phyloP scores from a whole-genome alignment of 2,797 vertebrate genomes.

The Pteronotus mesoamericanus region DNA sequence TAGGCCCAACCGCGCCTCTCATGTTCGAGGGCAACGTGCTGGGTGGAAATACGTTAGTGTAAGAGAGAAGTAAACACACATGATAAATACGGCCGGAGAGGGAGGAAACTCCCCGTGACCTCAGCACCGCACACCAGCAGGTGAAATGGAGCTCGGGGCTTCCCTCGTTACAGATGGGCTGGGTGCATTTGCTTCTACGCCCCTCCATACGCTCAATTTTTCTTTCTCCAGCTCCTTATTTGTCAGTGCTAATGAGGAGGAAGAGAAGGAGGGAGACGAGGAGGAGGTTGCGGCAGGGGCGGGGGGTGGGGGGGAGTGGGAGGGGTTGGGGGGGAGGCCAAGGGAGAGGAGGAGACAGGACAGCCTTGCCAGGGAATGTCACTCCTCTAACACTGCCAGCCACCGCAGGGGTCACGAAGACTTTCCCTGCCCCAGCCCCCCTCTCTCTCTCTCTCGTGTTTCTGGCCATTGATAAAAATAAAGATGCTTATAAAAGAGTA shows the following conservation, averaged over 20 bases:
- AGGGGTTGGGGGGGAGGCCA: no score
- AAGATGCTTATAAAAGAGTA: neutral
- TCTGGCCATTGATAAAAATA: neutral
- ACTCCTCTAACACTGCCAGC: neutral
- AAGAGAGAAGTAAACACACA: neutral
- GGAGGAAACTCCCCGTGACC: neutral
- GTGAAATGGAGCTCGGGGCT: neutral
- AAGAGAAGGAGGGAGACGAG: neutral
- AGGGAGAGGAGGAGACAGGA: neutral
- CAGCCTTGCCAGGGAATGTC: neutral
- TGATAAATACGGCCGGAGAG: neutral
- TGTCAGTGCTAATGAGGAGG: neutral
- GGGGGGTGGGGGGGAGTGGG: neutral
- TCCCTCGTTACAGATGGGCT: no score
- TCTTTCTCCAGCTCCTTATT: neutral
- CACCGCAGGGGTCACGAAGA: neutral
- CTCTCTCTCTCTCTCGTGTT: neutral
- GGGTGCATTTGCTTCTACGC: neutral
- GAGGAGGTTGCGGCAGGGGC: no score
- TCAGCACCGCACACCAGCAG: neutral
- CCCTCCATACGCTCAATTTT: neutral
- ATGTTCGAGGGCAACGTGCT: neutral
- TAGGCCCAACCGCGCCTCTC: neutral
- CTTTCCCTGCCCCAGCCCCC: neutral
- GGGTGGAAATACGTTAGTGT: neutral